phyloP scores from a whole-genome alignment of 2,797 vertebrate genomes.

The Acanthopagrus latus region DNA sequence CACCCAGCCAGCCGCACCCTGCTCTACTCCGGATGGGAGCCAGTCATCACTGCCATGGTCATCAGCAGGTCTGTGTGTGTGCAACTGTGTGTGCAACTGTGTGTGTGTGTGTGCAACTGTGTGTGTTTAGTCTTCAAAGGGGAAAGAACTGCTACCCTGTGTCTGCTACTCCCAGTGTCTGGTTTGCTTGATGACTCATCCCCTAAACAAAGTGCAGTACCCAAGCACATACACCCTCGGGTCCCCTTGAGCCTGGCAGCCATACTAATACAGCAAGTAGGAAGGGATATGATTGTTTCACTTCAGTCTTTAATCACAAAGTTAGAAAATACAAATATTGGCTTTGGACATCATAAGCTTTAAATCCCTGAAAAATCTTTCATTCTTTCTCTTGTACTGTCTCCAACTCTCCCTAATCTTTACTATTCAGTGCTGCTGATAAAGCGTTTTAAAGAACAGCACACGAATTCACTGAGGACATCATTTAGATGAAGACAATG shows the following conservation, averaged over 20 bases:
- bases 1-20: constrained; percentile 96
- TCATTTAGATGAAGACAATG: constrained; percentile 22
- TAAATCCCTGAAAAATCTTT: background rate
- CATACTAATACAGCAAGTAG: constrained; percentile 28
- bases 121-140: constrained; percentile 50
- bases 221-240: constrained; percentile 37
- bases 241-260: constrained; percentile 55
- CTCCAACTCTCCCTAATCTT: background rate
- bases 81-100: constrained; percentile 52
- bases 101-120: constrained; percentile 52
- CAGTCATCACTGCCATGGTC: constrained; percentile 97
- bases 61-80: constrained; percentile 94
- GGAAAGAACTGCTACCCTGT: constrained; percentile 42
- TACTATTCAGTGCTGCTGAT: constrained; percentile 3
- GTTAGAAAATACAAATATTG: constrained; percentile 2
- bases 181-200: constrained; percentile 72
- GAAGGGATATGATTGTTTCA: constrained; percentile 31
- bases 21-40: constrained; percentile 97
- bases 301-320: constrained; percentile 16
- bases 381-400: background rate
- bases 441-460: constrained; percentile 8
- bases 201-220: constrained; percentile 59
- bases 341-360: background rate
- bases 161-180: constrained; percentile 54
- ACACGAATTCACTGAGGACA: constrained; percentile 7